Base-by-base conservation (phyloP, 2,113 vertebrate species). In the Tachysurus fulvidraco region DNA sequence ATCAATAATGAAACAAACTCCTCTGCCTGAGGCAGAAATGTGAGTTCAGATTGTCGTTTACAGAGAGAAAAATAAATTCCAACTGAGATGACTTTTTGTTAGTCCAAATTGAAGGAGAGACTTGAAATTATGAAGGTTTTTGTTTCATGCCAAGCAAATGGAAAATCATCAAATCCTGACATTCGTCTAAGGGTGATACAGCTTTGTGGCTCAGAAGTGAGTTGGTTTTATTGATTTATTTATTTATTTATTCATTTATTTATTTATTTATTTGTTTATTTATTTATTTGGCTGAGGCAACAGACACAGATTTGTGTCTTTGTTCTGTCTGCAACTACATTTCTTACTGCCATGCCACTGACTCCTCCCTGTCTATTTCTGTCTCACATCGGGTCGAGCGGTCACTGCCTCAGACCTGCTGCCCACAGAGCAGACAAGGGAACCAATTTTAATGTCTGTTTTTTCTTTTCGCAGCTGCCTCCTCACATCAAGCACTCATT, bases 401-500 rank as follows among this genome's bases (percentile, higher is more conserved):
- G 67, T 81, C 85, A 60, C 65, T 69, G 54, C 65, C 17, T 73
- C 65, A 50, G 64, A 46, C 78, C 79, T 59, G 41, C 67, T 52
- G 54, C 65, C 65, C 65, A 81, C 36, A 19, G 54, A 81, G 78
- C 79, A 81, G 54, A 30, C 64, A 85, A 67, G 44, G 28, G 46
- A 78, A 46, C 21, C 67, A 67, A 55, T 85, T 85, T 65, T 67
- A 67, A 23, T 67, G 84, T 85, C 60, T 76, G 36, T 84, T 17
- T 73, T 65, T 78, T 85, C 50, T 52, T 36, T 50, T 55, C 54
- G 21, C 21, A 44, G 65, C 77, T 76, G 30, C 36, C 76, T 74
- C 23, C 23, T 59, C 77, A 89, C 85, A 91, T 93, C 92, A 92
- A 89, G 88, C 92, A 54, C 89, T 89, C 89, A 91, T 93, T 93